A percentile compares a stretch with the other conserved stretches of the same genome.
phyloP scores from a whole-genome alignment of 2,888 invertebrate genomes.

The Thumatha senex region DNA sequence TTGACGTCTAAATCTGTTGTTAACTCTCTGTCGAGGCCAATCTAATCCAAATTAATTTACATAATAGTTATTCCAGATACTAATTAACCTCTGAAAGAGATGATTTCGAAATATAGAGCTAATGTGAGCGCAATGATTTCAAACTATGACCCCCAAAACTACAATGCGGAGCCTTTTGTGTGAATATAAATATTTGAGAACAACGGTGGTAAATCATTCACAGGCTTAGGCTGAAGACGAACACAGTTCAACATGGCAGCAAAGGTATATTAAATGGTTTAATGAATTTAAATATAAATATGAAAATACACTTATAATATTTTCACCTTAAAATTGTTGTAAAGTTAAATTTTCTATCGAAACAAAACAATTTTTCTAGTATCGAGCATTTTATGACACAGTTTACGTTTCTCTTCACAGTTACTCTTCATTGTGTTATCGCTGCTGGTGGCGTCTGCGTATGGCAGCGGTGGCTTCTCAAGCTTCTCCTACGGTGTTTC shows the following conservation, averaged over 20 bases:
- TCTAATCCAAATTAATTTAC: slow-evolving; percentile 51
- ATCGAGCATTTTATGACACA: too few relatives aligned
- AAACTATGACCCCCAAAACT: slow-evolving; percentile 61
- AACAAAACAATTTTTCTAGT: not conserved
- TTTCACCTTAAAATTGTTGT: too few relatives aligned
- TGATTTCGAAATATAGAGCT: slow-evolving; percentile 46
- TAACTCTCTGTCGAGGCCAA: slow-evolving; percentile 41
- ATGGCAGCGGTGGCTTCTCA: slow-evolving; percentile 53
- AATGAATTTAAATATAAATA: not conserved
- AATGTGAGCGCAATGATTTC: slow-evolving; percentile 52
- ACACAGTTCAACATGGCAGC: slow-evolving; percentile 54
- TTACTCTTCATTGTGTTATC: slow-evolving; percentile 55
- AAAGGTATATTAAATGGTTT: slow-evolving; percentile 45
- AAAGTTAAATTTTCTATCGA: too few relatives aligned
- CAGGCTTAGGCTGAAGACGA: slow-evolving; percentile 47
- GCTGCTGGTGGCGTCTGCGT: slow-evolving; percentile 49
- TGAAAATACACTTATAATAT: too few relatives aligned
- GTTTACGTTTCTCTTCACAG: slow-evolving; percentile 50
- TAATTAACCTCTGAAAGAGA: slow-evolving; percentile 55
- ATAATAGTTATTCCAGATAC: slow-evolving; percentile 49
- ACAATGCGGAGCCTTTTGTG: slow-evolving; percentile 46
- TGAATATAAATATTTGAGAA: slow-evolving; percentile 62
- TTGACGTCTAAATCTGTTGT: slow-evolving; percentile 24
- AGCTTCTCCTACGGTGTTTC: slow-evolving; percentile 67
- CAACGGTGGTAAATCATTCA: slow-evolving; percentile 51